Conservation (phyloP, 2,888 invertebrate species). For the Alviniconcha strummeri region DNA sequence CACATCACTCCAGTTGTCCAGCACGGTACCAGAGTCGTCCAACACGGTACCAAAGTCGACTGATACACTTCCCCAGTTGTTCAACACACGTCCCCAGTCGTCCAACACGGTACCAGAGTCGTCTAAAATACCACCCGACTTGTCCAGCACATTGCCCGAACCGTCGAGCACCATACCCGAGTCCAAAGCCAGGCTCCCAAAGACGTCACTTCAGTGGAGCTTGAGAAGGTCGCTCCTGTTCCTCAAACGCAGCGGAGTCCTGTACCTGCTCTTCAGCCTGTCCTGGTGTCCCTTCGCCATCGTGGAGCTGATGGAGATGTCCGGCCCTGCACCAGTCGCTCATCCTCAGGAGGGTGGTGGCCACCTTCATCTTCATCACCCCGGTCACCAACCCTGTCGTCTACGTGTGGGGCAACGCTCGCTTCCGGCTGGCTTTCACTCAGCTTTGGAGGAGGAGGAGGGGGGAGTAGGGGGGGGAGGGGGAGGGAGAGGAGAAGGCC, state of each 20-base stretch:
- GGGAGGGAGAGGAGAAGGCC: too few species aligned
- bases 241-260: background rate
- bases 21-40: too few species aligned
- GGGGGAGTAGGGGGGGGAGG: background rate
- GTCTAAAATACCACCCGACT: too few species aligned
- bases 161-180: too few species aligned
- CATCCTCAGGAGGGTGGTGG: background rate
- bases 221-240: background rate
- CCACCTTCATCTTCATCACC: background rate
- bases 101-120: too few species aligned
- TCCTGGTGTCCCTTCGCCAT: background rate
- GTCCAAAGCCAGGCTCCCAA: background rate
- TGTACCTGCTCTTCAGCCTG: background rate
- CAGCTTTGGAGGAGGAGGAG: background rate
- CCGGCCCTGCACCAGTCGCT: background rate
- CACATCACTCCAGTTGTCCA: too few species aligned
- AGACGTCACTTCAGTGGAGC: background rate
- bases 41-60: too few species aligned
- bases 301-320: conserved; percentile 5
- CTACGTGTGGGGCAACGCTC: conserved; percentile 9
- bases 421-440: background rate
- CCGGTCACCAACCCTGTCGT: conserved; percentile 3
- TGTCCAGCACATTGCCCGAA: too few species aligned
- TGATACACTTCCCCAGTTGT: too few species aligned
- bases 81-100: too few species aligned